Percentiles rank a stretch among this genome's conserved stretches.
Evolutionary conservation across 2,888 invertebrate genomes (phyloP).

Genomic region (Myathropa florea): DNA sequence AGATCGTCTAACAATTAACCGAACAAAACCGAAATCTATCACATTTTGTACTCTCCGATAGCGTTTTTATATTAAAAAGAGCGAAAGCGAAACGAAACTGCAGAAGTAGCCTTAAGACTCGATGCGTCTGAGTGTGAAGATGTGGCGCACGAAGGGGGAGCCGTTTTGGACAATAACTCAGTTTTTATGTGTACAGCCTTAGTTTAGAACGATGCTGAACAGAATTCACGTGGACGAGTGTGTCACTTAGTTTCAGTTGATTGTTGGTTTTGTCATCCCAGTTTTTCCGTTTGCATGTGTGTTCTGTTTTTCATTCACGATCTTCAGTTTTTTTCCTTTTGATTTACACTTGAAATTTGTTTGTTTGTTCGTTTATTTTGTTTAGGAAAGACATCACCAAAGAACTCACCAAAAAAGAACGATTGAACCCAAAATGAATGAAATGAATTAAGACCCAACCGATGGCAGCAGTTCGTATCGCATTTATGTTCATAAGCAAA

Average conservation of each 20-base stretch:
- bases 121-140: too few relatives aligned
- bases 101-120: slow-evolving; percentile 26
- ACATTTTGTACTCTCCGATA: slow-evolving; percentile 43
- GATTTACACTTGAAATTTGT: slow-evolving; percentile 56
- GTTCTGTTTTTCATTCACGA: slow-evolving; percentile 34
- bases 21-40: neutral
- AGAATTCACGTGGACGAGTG: neutral
- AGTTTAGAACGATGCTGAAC: slow-evolving; percentile 30
- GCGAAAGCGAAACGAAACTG: slow-evolving; percentile 8
- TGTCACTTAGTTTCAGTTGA: slow-evolving; percentile 19
- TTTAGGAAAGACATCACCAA: slow-evolving; percentile 75
- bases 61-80: slow-evolving; percentile 58
- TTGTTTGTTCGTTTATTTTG: slow-evolving; percentile 69
- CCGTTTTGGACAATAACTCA: slow-evolving; percentile 35
- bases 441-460: slow-evolving; percentile 3
- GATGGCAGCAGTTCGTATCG: slow-evolving; percentile 48
- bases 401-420: slow-evolving; percentile 74
- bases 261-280: slow-evolving; percentile 11
- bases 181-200: slow-evolving; percentile 20
- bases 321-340: slow-evolving; percentile 52
- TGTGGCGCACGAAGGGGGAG: too few relatives aligned
- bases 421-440: slow-evolving; percentile 45
- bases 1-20: slow-evolving; percentile 77
- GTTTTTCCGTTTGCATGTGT: slow-evolving; percentile 64
- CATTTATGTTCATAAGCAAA: slow-evolving; percentile 43